Evolutionary conservation across 2,888 invertebrate genomes (phyloP), one percentile per base, ranked within the genome.

Genomic region (Leucania comma): DNA sequence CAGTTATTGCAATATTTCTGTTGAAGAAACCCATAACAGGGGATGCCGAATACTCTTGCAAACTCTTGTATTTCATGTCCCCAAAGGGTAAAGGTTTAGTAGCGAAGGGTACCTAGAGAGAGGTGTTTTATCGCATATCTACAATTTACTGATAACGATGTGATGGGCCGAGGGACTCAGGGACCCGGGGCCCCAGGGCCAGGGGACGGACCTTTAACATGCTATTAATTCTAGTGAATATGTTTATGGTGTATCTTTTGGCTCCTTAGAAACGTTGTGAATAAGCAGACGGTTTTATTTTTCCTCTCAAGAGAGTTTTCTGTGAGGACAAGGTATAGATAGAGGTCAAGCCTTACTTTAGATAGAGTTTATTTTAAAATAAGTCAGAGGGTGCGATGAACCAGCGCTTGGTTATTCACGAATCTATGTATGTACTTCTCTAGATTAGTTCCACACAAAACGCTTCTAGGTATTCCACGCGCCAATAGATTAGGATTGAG

Each of bases 211-310:
- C 12, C 60, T 51, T 54, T 29, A 54, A 42, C 46, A 14, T 58
- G 63, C 53, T 59, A 71, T 78, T 78, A 54, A 63, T 78, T 62
- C 24, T 42, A 6, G 48, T 53, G 14, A 62, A 62, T 53, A 35
- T 50, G 54, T 54, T 69, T 46, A 69, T 26, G 48, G 46, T 2
- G 42, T 26, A 32, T 35, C 38, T 32, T 59, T 42, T 32, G 29
- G 42, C 2, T n/a, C 14, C 32, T 26, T 50, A 54, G 5, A 22
- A 42, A 50, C 5, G 2, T 46, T 17, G 9, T 46, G 32, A 8
- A 53, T 26, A 50, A 69, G 46, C 12, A 9, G 12, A 26, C 9
- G 17, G 22, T 32, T 8, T 42, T 32, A 35, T 50, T 62, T 51
- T 58, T 2, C 2, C 12, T 32, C 9, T n/a, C 9, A 32, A 42